Conservation (phyloP, 1,140 invertebrate genomes). For the Anadara kagoshimensis region DNA sequence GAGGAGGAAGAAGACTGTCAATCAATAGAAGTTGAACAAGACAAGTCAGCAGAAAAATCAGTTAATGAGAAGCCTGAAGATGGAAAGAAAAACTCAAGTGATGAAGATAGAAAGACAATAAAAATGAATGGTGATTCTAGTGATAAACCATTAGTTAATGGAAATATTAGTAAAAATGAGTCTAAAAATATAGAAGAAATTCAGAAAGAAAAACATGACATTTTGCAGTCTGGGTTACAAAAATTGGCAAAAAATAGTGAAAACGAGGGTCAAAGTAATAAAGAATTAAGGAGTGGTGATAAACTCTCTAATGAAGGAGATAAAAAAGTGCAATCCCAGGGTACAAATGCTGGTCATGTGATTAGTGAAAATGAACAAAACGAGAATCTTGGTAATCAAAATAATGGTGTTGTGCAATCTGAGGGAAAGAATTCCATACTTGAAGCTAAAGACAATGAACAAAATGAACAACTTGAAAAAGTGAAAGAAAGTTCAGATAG, state of each 20-base stretch:
- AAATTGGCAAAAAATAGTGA: too few relatives aligned
- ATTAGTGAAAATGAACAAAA: too few relatives aligned
- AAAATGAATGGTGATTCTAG: too few relatives aligned
- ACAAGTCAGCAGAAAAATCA: neutral
- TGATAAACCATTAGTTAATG: neutral
- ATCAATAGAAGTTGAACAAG: slow-evolving; percentile 14
- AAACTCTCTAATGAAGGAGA: too few relatives aligned
- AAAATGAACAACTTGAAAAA: slow-evolving; percentile 16
- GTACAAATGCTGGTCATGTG: too few relatives aligned
- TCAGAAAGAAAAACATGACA: neutral
- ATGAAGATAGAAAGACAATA: neutral
- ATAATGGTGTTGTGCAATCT: too few relatives aligned
- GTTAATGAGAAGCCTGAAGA: neutral
- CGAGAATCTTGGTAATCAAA: too few relatives aligned
- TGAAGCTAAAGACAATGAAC: slow-evolving; percentile 22
- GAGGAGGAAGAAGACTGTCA: slow-evolving; percentile 26
- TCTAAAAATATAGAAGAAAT: neutral
- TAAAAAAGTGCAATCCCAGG: too few relatives aligned
- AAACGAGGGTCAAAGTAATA: too few relatives aligned
- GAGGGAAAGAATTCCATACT: neutral
- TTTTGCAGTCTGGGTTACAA: too few relatives aligned
- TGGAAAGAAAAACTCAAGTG: neutral
- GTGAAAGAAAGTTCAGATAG: neutral
- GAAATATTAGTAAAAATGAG: neutral
- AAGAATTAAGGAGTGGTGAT: too few relatives aligned